Evolutionary conservation across 23 tunicate genomes (phyloP).

Genomic region (Ciona savignyi): DNA sequence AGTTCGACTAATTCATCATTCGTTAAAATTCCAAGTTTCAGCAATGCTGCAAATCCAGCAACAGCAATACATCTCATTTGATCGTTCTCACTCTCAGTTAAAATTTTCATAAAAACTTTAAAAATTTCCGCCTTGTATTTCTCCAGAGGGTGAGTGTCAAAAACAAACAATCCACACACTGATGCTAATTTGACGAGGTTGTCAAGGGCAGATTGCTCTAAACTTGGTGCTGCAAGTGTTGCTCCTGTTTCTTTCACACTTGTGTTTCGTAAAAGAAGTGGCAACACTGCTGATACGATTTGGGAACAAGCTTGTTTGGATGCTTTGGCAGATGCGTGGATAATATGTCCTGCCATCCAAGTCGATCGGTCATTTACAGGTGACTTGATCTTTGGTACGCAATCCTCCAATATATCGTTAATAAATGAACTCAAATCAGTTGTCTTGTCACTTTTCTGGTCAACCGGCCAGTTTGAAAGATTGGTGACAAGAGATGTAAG

Average conservation of each 20-base stretch:
- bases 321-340: slow-evolving; percentile 60
- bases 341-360: slow-evolving; percentile 66
- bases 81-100: neutral
- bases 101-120: neutral
- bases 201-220: slow-evolving; percentile 19
- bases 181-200: slow-evolving; percentile 9
- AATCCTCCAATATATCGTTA: slow-evolving; percentile 40
- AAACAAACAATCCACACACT: slow-evolving; percentile 12
- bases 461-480: slow-evolving; percentile 54
- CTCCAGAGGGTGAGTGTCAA: slow-evolving; percentile 18
- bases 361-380: slow-evolving; percentile 57
- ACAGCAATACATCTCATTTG: slow-evolving; percentile 39
- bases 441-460: neutral
- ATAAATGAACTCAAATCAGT: slow-evolving; percentile 40
- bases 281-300: slow-evolving; percentile 22
- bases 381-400: slow-evolving; percentile 45
- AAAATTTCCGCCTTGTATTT: slow-evolving; percentile 3
- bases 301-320: slow-evolving; percentile 28
- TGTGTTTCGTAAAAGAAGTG: slow-evolving; percentile 31
- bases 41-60: slow-evolving; percentile 57
- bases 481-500: slow-evolving; percentile 38
- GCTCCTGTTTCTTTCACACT: neutral
- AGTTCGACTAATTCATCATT: slow-evolving; percentile 19
- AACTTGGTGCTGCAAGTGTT: slow-evolving; percentile 14
- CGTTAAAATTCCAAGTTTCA: slow-evolving; percentile 8